Percentiles rank a stretch among this genome's conserved stretches.
These are phyloP conservation scores for Lithophane socia DNA, from an alignment of 2,888 invertebrate genomes.

Conservation along the genomic window DNA sequence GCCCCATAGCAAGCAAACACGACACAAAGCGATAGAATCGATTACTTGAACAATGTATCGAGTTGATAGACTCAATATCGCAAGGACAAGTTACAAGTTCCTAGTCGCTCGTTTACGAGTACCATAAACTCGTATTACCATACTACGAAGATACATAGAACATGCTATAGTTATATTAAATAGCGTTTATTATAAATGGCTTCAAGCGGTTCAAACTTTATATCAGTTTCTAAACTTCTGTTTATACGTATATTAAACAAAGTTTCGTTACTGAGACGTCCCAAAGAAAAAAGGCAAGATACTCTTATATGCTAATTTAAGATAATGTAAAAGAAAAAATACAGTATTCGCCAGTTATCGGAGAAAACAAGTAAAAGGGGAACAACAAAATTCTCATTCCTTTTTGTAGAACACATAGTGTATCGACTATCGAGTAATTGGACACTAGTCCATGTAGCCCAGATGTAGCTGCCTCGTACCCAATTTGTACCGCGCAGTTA, in stretches of 20 bases:
- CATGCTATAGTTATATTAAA: slow-evolving; percentile 26
- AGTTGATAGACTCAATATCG: slow-evolving; percentile 53
- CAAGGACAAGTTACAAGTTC: slow-evolving; percentile 55
- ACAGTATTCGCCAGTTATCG: slow-evolving; percentile 28
- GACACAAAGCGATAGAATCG: slow-evolving; percentile 53
- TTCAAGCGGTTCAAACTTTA: slow-evolving; percentile 46
- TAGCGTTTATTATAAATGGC: slow-evolving; percentile 33
- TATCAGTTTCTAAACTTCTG: slow-evolving; percentile 45
- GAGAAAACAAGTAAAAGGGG: slow-evolving; percentile 16
- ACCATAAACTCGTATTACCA: slow-evolving; percentile 38
- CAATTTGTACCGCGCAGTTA: slow-evolving; percentile 56
- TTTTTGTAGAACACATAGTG: slow-evolving; percentile 38
- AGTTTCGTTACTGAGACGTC: slow-evolving; percentile 6
- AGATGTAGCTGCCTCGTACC: slow-evolving; percentile 28
- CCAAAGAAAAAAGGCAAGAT: slow-evolving; percentile 1
- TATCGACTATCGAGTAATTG: slow-evolving; percentile 56
- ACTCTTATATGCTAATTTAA: slow-evolving; percentile 25
- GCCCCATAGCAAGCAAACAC: slow-evolving; percentile 43
- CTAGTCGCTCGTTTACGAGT: slow-evolving; percentile 26
- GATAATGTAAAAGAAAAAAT: slow-evolving; percentile 40
- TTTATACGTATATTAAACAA: neutral
- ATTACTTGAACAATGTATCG: slow-evolving; percentile 55
- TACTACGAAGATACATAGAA: slow-evolving; percentile 14
- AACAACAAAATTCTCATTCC: slow-evolving; percentile 34
- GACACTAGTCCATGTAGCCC: slow-evolving; percentile 30